A percentile compares a stretch with the other conserved stretches of the same genome.
phyloP scores from a whole-genome alignment of 2,888 invertebrate genomes.

The Mythimna vitellina region DNA sequence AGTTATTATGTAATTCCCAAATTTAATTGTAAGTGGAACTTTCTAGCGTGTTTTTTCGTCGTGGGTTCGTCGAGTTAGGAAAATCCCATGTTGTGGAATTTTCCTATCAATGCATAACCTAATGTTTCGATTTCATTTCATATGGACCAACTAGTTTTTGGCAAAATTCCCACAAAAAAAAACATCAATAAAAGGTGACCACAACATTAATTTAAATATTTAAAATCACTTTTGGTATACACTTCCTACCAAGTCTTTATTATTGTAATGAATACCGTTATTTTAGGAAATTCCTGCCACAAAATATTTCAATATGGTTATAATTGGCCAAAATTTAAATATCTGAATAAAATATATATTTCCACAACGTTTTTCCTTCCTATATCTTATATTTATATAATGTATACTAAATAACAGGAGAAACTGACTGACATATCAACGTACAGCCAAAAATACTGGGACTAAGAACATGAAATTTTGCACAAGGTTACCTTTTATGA shows the following conservation, averaged over 20 bases:
- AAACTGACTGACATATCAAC: too few relatives aligned
- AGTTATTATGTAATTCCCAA: too few relatives aligned
- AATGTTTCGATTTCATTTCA: neutral
- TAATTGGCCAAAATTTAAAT: neutral
- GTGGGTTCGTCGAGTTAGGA: too few relatives aligned
- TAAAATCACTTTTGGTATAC: neutral
- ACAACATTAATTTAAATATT: slow-evolving; percentile 5
- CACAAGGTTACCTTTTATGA: too few relatives aligned
- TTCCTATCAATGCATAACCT: slow-evolving; percentile 3
- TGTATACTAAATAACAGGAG: too few relatives aligned
- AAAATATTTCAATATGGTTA: slow-evolving; percentile 17
- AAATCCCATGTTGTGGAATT: too few relatives aligned
- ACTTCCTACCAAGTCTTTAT: neutral
- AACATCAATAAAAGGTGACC: slow-evolving; percentile 12
- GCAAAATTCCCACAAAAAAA: slow-evolving; percentile 11
- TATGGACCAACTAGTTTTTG: neutral
- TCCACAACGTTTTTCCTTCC: neutral
- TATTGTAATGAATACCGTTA: slow-evolving; percentile 19
- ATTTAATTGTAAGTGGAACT: too few relatives aligned
- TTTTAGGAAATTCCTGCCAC: slow-evolving; percentile 28
- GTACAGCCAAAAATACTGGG: too few relatives aligned
- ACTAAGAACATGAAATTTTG: too few relatives aligned
- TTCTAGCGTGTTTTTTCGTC: too few relatives aligned
- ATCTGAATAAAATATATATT: neutral
- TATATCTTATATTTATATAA: neutral